Percentiles rank a stretch among this genome's conserved stretches.
phyloP scores from a whole-genome alignment of 2,797 vertebrate species.

The Zenarchopterus dispar region DNA sequence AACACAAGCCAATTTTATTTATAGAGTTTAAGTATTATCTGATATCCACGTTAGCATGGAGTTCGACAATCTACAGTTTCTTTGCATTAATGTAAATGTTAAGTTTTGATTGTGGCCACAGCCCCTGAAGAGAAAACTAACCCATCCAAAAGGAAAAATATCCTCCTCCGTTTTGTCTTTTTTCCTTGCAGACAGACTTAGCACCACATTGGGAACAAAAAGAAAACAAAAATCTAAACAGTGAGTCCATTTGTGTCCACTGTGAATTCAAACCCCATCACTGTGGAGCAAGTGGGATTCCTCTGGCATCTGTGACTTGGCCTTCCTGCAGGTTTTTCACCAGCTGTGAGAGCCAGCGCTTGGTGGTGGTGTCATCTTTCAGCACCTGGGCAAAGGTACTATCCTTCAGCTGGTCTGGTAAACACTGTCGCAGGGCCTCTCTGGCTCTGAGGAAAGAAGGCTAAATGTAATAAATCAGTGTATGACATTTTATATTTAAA shows the following conservation, averaged over 20 bases:
- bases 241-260: constrained; percentile 30
- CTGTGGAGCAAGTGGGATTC: constrained; percentile 94
- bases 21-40: constrained; percentile 4
- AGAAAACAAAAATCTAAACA: constrained; percentile 38
- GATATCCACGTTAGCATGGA: background rate
- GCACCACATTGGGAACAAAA: constrained; percentile 39
- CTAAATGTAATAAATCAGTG: background rate
- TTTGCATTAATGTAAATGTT: constrained; percentile 4
- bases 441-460: constrained; percentile 86
- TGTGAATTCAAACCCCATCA: constrained; percentile 57
- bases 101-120: constrained; percentile 2
- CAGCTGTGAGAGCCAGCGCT: constrained; percentile 97
- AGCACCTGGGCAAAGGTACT: constrained; percentile 97
- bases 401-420: constrained; percentile 98
- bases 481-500: background rate
- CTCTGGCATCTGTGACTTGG: constrained; percentile 94
- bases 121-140: constrained; percentile 6
- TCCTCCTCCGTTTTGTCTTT: constrained; percentile 22
- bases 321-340: constrained; percentile 98
- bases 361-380: constrained; percentile 98
- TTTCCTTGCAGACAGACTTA: constrained; percentile 37
- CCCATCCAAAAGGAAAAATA: constrained; percentile 27
- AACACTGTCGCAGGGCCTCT: constrained; percentile 97
- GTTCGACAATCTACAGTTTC: constrained; percentile 9
- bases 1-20: constrained; percentile 18